Conservation (phyloP, 2,888 invertebrate species). For the Galeruca laticollis region DNA sequence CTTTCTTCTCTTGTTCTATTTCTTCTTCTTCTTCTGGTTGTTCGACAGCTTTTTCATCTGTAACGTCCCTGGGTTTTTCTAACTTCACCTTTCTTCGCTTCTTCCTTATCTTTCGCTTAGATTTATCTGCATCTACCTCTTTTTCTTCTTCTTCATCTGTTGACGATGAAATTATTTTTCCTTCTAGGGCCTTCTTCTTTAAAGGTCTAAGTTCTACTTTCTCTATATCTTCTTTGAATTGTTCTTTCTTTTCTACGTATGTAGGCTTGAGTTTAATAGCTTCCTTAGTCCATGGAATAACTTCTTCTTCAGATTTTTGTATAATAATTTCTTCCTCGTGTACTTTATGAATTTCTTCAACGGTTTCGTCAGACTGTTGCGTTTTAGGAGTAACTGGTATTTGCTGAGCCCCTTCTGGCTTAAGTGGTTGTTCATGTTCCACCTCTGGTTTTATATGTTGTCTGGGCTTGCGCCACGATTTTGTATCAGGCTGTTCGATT, state of each 20-base stretch:
- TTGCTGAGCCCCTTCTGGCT: no score
- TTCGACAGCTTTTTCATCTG: constrained; percentile 39
- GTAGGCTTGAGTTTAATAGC: constrained; percentile 68
- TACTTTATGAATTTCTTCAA: constrained; percentile 50
- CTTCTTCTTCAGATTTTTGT: constrained; percentile 55
- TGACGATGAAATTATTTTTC: constrained; percentile 61
- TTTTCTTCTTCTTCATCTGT: constrained; percentile 39
- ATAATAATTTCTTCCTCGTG: constrained; percentile 48
- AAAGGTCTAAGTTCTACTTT: constrained; percentile 50
- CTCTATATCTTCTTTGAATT: constrained; percentile 56
- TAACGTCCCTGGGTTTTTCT: constrained; percentile 50
- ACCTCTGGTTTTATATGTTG: constrained; percentile 47
- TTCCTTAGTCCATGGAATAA: constrained; percentile 73
- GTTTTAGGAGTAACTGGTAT: no score
- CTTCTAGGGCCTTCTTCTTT: constrained; percentile 68
- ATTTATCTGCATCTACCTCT: constrained; percentile 19
- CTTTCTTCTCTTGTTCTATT: constrained; percentile 56
- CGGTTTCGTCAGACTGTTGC: constrained; percentile 8
- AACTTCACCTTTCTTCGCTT: constrained; percentile 45
- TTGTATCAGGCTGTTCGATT: constrained; percentile 19
- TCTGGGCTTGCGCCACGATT: constrained; percentile 32
- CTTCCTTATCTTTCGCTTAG: constrained; percentile 49
- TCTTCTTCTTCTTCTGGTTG: constrained; percentile 53
- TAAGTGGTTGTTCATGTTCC: not conserved
- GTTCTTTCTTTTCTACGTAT: constrained; percentile 62